Evolutionary conservation across 1,140 invertebrate genomes (phyloP), one percentile per base, ranked within the genome.

Genomic region (Ceratosolen solmsi): DNA sequence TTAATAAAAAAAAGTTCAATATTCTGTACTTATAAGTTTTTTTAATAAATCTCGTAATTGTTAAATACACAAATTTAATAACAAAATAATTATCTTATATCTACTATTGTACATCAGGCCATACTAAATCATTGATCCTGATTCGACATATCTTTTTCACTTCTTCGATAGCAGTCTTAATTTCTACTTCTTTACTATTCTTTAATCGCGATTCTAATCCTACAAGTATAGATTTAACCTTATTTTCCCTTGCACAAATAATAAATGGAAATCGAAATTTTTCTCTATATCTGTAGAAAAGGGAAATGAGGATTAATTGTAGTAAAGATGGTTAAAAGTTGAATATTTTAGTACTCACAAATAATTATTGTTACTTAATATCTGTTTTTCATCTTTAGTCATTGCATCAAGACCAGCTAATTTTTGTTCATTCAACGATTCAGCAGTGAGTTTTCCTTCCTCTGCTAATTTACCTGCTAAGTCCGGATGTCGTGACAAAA

Each of bases 211-310:
- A 83, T 83, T 93, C 88, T 17, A 95, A 88, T 54, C 93, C 93
- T 49, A 91, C 86, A 38, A 95, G 89, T 82, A 95, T 94, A 3
- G 93, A 92, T 46, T 91, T 87, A 30, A 94, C 91, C 87, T 94
- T 94, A 84, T 95, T 95, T 91, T 94, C 92, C 82, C 94, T 90
- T 11, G 93, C 94, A 87, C 94, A 95, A 72, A 95, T 94, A 41
- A 95, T 93, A 89, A 95, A 95, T 9, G 95, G 95, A 88, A 95
- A 95, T 51, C 93, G 93, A 90, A 95, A 95, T 85, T 94, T 95
- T 27, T 89, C 86, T 88, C 93, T 94, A 85, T 95, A 95, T 79
- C 93, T 94, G 87, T 87, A 20, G 2, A n/a, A 54, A 33, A 25
- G 17, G 15, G 58, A 54, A 27, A 33, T 1, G 30, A 27, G 70